phyloP scores from a whole-genome alignment of 2,797 vertebrate genomes.

The Silurus lanzhouensis region DNA sequence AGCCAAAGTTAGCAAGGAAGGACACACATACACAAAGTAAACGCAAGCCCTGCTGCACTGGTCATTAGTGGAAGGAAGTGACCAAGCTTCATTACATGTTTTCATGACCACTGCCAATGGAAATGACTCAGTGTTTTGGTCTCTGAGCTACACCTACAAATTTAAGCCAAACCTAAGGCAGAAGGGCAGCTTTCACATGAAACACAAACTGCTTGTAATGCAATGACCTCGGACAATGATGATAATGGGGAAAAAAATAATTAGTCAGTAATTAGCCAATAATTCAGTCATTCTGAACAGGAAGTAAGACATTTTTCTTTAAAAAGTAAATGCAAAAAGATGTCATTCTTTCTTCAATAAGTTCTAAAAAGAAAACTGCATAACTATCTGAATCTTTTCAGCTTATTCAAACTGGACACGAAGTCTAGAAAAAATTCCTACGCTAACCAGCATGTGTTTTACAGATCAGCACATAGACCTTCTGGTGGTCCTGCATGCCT shows the following conservation, averaged over 20 bases:
- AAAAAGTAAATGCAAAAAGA: not conserved
- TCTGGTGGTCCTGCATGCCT: conserved; percentile 13
- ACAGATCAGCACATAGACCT: not conserved
- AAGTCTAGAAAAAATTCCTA: not conserved
- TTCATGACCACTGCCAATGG: conserved; percentile 57
- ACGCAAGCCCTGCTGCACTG: conserved; percentile 22
- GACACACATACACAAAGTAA: conserved; percentile 13
- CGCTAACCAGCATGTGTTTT: not conserved
- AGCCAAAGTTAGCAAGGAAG: not conserved
- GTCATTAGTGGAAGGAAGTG: conserved; percentile 63
- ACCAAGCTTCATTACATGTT: conserved; percentile 46
- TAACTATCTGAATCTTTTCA: not conserved
- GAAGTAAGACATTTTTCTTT: not conserved
- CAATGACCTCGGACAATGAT: not conserved
- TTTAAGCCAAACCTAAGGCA: conserved; percentile 56
- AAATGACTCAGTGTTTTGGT: conserved; percentile 66
- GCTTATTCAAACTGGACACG: not conserved
- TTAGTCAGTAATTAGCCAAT: too few relatives aligned
- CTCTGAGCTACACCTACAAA: conserved; percentile 50
- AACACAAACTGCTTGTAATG: not conserved
- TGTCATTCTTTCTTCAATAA: not conserved
- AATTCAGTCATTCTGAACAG: not conserved
- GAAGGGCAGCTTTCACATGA: conserved; percentile 16
- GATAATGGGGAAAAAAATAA: not conserved
- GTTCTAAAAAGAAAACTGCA: not conserved